phyloP scores from a whole-genome alignment of 2,888 invertebrate genomes.

The Heteromurus nitidus region DNA sequence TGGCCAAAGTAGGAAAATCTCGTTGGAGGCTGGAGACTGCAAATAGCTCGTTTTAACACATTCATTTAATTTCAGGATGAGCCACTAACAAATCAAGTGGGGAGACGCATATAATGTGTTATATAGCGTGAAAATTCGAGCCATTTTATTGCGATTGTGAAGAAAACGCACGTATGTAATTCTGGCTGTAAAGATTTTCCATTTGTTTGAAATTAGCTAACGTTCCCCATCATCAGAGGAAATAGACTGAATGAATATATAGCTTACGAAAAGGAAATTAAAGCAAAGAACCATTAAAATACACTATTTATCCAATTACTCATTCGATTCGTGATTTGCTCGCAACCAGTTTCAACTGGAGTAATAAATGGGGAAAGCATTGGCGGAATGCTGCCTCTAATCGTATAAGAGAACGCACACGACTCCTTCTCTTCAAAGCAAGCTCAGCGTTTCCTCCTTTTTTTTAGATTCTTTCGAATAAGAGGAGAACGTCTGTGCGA shows the following conservation, averaged over 20 bases:
- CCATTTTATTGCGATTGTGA: background rate
- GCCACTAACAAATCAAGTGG: conserved; percentile 49
- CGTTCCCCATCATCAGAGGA: conserved; percentile 5
- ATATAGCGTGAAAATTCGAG: conserved; percentile 37
- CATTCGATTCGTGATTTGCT: conserved; percentile 60
- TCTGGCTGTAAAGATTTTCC: conserved; percentile 46
- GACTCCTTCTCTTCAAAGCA: no score
- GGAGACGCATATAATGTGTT: conserved; percentile 37
- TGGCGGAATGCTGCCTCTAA: background rate
- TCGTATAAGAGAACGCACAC: no score
- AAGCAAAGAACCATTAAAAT: conserved; percentile 55
- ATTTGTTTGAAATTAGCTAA: conserved; percentile 54
- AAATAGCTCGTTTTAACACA: conserved; percentile 44
- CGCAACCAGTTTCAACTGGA: conserved; percentile 25
- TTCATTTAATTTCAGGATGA: conserved; percentile 53
- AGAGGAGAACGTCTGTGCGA: background rate
- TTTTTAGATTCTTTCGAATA: background rate
- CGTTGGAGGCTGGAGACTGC: conserved; percentile 46
- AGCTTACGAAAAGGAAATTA: conserved; percentile 53
- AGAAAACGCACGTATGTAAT: conserved; percentile 34
- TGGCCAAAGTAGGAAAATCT: conserved; percentile 15
- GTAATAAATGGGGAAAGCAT: conserved; percentile 18
- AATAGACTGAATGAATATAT: background rate
- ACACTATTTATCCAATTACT: conserved; percentile 58
- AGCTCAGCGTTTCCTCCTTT: background rate